Evolutionary conservation across 1,140 invertebrate genomes (phyloP), one percentile per base, ranked within the genome.

Genomic region (Aphelenchoides besseyi): DNA sequence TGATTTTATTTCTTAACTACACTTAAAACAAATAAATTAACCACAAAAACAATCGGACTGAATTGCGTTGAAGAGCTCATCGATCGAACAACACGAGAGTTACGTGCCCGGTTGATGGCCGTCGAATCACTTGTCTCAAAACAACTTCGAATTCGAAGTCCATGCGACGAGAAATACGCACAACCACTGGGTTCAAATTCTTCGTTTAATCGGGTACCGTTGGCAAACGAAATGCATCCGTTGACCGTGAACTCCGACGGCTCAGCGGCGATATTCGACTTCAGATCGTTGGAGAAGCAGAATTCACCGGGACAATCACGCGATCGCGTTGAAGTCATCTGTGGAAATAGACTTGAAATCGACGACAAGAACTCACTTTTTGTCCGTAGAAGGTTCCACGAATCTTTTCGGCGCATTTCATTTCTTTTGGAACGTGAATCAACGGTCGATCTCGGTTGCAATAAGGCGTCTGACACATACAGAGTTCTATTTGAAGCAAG

Each of bases 181-280:
- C 55, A 59, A 59, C 55, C 55, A 5, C 5, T 59, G 5, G 55
- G 55, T 8, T 59, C 18, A 5, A 59, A 59, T 33, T 59, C 55
- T 33, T 59, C 55, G 26, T 5, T 23, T 28, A 59, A 33, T 8
- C 26, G 26, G 5, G 55, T 8, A 8, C 32, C 55, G 18, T 59
- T 59, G 5, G 12, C 18, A 33, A 59, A 59, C 18, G 55, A 59
- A 59, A 59, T 59, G 55, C 55, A 59, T 5, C 55, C 55, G 5
- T 5, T 59, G 18, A 59, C 55, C 5, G 5, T 33, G 55, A 59
- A 59, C 18, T 59, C 55, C 5, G 5, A 8, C 5, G 26, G 55
- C 55, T 59, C 5, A 12, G 12, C 41, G 18, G 5, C 55, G 55
- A 8, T 5, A 12, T 59, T 23, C 5, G 5, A 8, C 18, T 59